Percentiles rank a stretch among this genome's conserved stretches.
phyloP scores from a whole-genome alignment of 2,113 vertebrate species.

The Haliaeetus leucogaster region DNA sequence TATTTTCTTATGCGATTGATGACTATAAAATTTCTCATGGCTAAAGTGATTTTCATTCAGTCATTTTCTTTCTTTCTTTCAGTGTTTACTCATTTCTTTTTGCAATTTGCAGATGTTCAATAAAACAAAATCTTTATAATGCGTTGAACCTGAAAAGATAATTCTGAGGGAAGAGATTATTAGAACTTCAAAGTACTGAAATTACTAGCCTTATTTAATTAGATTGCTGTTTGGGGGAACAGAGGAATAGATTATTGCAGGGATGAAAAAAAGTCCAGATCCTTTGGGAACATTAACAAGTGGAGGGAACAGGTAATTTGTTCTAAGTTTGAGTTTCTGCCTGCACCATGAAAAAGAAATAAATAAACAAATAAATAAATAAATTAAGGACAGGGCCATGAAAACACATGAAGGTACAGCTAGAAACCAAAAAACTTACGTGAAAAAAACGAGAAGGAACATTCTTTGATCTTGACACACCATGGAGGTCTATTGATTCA shows the following conservation, averaged over 20 bases:
- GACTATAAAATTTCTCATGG: neutral
- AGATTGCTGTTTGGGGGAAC: conserved; percentile 1
- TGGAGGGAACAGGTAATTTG: neutral
- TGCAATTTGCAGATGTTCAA: conserved; percentile 26
- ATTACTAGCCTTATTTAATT: conserved; percentile 40
- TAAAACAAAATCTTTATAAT: conserved; percentile 37
- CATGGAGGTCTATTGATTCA: conserved; percentile 91
- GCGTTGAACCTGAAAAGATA: conserved; percentile 4
- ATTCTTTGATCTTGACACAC: conserved; percentile 91
- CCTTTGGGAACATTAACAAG: neutral
- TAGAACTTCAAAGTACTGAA: conserved; percentile 18
- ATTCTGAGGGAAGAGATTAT: conserved; percentile 5
- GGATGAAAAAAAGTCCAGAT: neutral
- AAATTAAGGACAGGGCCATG: neutral
- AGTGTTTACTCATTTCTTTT: neutral
- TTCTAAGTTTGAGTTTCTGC: conserved; percentile 13
- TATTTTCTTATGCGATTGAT: neutral
- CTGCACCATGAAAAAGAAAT: neutral
- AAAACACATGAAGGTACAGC: neutral
- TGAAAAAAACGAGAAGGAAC: conserved; percentile 91
- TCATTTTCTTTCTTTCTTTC: conserved; percentile 22
- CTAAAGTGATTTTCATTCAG: neutral
- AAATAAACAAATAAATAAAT: neutral
- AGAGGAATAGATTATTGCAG: neutral
- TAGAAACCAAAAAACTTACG: conserved; percentile 64